These are phyloP conservation scores for Dolichoris vasculosae DNA, from an alignment of 1,140 invertebrate genomes.

Conservation along the genomic window DNA sequence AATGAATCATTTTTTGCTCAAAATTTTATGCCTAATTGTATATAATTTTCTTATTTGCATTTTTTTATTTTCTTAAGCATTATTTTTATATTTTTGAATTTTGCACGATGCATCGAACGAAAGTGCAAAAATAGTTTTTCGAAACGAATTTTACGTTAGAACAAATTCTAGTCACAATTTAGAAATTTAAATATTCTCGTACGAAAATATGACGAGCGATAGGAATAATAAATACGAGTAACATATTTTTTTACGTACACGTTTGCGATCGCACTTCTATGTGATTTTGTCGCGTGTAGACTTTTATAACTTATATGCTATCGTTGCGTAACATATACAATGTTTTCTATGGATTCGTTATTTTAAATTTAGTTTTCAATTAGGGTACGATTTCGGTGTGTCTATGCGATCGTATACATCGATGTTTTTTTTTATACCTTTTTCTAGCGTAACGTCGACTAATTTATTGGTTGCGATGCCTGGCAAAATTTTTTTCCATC, in stretches of 20 bases:
- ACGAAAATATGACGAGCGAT: not conserved
- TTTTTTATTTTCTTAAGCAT: no score
- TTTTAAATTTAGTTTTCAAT: not conserved
- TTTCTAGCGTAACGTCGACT: conserved; percentile 46
- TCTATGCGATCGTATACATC: not conserved
- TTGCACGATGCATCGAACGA: not conserved
- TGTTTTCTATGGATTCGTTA: not conserved
- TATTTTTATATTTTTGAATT: no score
- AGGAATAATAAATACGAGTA: not conserved
- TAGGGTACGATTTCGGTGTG: not conserved
- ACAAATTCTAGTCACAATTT: not conserved
- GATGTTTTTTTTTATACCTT: conserved; percentile 42
- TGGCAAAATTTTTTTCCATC: conserved; percentile 83
- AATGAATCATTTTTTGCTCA: no score
- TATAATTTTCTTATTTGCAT: no score
- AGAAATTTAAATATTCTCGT: not conserved
- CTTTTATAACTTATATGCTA: no score
- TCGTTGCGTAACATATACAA: not conserved
- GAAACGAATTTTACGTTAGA: not conserved
- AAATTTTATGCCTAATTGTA: no score
- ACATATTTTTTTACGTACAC: not conserved
- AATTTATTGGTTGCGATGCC: conserved; percentile 74
- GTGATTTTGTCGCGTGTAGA: no score
- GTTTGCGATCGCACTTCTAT: not conserved
- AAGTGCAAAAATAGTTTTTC: not conserved